A percentile compares a stretch with the other conserved stretches of the same genome.
Evolutionary conservation across 2,113 vertebrate genomes (phyloP).

Genomic region (Hypomesus transpacificus): DNA sequence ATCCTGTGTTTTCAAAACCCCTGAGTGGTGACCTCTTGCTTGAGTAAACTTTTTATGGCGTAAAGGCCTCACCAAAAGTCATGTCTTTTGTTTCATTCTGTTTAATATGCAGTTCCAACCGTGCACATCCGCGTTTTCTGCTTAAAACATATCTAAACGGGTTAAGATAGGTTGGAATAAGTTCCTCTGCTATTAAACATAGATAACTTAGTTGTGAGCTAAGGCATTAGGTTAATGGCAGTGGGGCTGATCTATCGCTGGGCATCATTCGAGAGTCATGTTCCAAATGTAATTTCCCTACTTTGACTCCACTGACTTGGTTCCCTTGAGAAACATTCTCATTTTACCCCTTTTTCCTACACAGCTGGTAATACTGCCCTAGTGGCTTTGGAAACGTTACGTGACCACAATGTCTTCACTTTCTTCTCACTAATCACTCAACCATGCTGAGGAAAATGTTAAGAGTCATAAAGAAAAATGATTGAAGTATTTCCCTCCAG

Average conservation of each 20-base stretch:
- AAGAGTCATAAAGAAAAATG: not conserved
- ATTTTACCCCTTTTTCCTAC: not conserved
- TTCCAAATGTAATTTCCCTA: conserved; percentile 15
- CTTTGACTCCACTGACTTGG: conserved; percentile 10
- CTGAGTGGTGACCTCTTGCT: no score
- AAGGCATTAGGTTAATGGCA: conserved; percentile 27
- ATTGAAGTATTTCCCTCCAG: conserved; percentile 14
- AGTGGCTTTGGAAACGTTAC: not conserved
- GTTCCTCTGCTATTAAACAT: conserved; percentile 5
- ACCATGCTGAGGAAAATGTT: conserved; percentile 6
- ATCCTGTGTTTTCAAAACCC: no score
- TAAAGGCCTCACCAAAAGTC: not conserved
- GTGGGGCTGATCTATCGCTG: conserved; percentile 18
- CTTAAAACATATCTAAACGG: conserved; percentile 22
- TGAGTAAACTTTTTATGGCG: no score
- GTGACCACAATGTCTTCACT: not conserved
- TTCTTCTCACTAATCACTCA: conserved; percentile 1
- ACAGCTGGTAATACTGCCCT: conserved; percentile 2
- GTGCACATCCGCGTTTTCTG: conserved; percentile 10
- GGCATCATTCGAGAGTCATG: conserved; percentile 7
- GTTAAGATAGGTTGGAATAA: conserved; percentile 17
- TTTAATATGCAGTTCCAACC: conserved; percentile 2
- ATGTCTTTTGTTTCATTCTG: not conserved
- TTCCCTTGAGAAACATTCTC: conserved; percentile 5
- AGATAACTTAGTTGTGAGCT: conserved; percentile 32